Base-by-base conservation (phyloP, 2,888 invertebrate genomes). In the Cistogaster globosa region DNA sequence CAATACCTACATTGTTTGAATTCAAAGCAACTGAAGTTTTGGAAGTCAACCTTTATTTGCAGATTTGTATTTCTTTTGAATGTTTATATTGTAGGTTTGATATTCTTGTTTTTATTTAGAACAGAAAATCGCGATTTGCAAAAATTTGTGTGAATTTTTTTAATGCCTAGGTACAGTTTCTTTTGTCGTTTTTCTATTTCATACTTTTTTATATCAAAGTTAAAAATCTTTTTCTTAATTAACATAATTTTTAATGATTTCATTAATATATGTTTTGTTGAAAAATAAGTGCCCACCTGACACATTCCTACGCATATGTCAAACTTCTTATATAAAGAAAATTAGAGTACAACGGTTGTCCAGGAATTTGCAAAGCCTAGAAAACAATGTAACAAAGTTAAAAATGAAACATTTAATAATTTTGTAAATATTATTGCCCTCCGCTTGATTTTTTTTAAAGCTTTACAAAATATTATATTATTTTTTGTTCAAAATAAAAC, bases 321-420 rank as follows among this genome's bases (percentile, higher is more conserved):
- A 48, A 48, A 16, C 48, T 16, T 45, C 5, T 9, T 45, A 12
- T 38, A 38, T 38, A 38, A 4, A 26, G 4, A 26, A 26, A 26
- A 26, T 2, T 32, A 12, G 42, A 42, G 12, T 42, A 12, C 12
- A 12, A 42, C 42, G 12, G 8, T 42, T 42, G 42, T 42, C 12
- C 12, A 42, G 42, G 12, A 42, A 42, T 42, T 2, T 42, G 42
- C 12, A 12, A 42, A 12, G 42, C 12, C 0, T 48, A 48, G 6
- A 48, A n/a, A 1, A 14, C 14, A 6, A 16, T 48, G 14, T 48
- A 4, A 78, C 55, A 79, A 79, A 65, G n/a, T 57, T 55, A 3
- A 20, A 69, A 77, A 51, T 42, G 62, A 77, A 20, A 57, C 51
- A 9, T 48, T 18, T 60, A 42, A 11, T 60, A 26, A 20, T 53